Evolutionary conservation across 2,888 invertebrate genomes (phyloP), one percentile per base, ranked within the genome.

Genomic region (Machimus rusticus): DNA sequence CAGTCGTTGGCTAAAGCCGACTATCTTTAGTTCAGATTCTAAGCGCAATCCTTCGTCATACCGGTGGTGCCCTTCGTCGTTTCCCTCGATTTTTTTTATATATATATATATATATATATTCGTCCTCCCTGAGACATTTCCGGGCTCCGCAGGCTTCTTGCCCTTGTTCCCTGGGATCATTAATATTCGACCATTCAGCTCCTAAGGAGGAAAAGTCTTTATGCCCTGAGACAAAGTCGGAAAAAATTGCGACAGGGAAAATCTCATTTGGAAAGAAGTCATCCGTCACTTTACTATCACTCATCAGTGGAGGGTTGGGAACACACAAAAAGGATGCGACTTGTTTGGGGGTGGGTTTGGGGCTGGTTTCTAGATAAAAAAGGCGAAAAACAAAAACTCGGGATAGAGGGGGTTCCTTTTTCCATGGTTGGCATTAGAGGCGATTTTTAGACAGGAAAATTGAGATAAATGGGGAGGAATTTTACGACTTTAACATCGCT

Each of bases 241-340:
- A 79, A 79, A 79, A 79, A 79, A 46, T 31, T 46, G 46, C 23
- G 51, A 46, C 46, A 51, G 51, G 51, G 79, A 82, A 82, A 82
- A 82, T 66, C 82, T 82, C 82, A 55, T 82, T 82, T 82, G 55
- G 82, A 57, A 82, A 82, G 82, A 37, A 82, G 82, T 82, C 82
- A 82, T 82, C 82, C 82, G 82, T 82, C 82, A 82, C 82, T 82
- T 82, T 82, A 66, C 82, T 82, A 82, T 82, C 82, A 51, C 51
- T 57, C 55, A 82, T 82, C 82, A 82, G 66, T 46, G 31, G 23
- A 79, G 31, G 28, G n/a, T 66, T n/a, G 66, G 34, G 14, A 39
- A 1, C 76, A 37, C 16, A 76, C 34, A 76, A 76, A 76, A 76
- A 34, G 39, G n/a, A 39, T 34, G 76, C 19, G 34, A 76, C 5